These are phyloP conservation scores for Arenaria interpres DNA, from an alignment of 2,113 vertebrate genomes.

Conservation along the genomic window DNA sequence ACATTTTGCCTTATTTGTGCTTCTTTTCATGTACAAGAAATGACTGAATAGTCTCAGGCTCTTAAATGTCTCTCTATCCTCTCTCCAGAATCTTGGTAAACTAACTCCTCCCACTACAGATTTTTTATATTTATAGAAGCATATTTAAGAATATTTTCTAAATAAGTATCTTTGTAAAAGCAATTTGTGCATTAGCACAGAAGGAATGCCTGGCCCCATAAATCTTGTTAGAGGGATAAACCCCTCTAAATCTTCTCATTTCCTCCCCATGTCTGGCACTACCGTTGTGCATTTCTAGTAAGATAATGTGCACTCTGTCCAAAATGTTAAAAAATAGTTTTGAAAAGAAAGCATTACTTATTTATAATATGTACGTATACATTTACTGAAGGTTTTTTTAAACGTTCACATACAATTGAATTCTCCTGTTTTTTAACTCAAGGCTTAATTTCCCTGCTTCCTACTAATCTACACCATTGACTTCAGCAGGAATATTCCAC, in stretches of 20 bases:
- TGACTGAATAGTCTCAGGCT: neutral
- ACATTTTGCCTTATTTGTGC: neutral
- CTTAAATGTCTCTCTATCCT: neutral
- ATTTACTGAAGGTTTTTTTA: neutral
- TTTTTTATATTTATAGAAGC: neutral
- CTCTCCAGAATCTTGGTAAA: neutral
- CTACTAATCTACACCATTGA: neutral
- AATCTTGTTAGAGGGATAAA: conserved; percentile 37
- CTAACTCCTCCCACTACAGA: neutral
- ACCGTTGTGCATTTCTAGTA: neutral
- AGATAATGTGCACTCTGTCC: neutral
- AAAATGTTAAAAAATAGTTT: neutral
- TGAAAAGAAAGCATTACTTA: neutral
- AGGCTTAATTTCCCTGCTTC: neutral
- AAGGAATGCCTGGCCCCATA: neutral
- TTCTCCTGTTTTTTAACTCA: neutral
- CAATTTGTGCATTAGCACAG: neutral
- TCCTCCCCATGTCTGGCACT: neutral
- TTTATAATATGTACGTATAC: neutral
- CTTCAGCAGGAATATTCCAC: neutral
- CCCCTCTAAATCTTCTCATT: neutral
- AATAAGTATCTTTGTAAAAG: neutral
- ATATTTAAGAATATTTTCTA: conserved; percentile 18
- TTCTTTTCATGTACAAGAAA: neutral
- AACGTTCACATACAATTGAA: neutral